Base-by-base conservation (phyloP, 92 coral and sea anemone species). In the Montipora capitata region DNA sequence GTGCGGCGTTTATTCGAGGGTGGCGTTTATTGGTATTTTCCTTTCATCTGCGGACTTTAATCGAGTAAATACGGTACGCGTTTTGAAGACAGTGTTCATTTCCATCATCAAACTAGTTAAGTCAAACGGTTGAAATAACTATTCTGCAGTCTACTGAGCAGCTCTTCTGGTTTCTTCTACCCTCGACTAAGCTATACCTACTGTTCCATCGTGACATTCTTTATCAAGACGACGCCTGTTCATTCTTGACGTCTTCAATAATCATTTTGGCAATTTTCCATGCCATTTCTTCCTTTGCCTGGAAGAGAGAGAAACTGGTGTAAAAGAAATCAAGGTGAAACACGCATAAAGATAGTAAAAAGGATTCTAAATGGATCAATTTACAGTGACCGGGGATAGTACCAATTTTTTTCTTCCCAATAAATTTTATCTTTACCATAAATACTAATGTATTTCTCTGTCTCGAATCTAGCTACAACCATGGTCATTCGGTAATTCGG, bases 181-280 rank as follows among this genome's bases (percentile, higher is more conserved):
- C 72, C 72, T 41, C 11, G 39, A 0, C n/a, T 68, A 48, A 5
- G 40, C 82, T 64, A 58, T 14, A 44, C n/a, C 4, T 13, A 27
- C 68, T 35, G 68, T 68, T 39, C 49, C 11, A 59, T 2, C 15
- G 5, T 20, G 44, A 11, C 9, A 71, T 13, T 16, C 75, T 67
- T 16, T 54, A 8, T 54, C 61, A 54, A 54, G 87, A 79, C 13
- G 48, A 80, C 9, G 67, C 82, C 80, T 97, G 99, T 18, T 96
- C 94, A 11, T 79, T 92, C 79, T 94, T 94, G 16, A 97, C 99
- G 72, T 97, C 99, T 85, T 95, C 98, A 10, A 97, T 92, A 66
- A 97, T 94, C 99, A 95, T 97, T 81, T 96, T 97, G 15, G 99
- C 99, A 70, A 97, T 93, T 76, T 95, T 93, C 99, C 99, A 96